These are phyloP conservation scores for Noctilio leporinus DNA, from an alignment of 2,113 vertebrate species.

Conservation along the genomic window DNA sequence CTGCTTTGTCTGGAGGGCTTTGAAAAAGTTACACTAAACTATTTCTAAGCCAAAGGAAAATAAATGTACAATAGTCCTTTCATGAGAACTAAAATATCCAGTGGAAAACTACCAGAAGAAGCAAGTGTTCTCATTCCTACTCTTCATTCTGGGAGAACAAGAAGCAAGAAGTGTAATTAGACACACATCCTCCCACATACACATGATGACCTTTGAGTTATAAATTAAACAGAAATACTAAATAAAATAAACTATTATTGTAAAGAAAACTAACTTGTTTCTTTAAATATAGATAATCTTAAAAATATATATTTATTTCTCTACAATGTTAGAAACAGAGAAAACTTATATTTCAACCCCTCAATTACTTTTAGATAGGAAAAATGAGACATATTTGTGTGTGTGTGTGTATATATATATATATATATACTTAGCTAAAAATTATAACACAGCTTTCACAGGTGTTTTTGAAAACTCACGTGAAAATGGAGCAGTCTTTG, in stretches of 20 bases:
- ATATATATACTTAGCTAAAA: neutral
- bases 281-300: neutral
- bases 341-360: neutral
- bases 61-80: constrained; percentile 17
- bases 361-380: neutral
- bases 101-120: constrained; percentile 41
- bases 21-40: constrained; percentile 37
- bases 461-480: neutral
- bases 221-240: constrained; percentile 17
- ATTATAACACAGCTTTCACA: neutral
- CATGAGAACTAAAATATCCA: constrained; percentile 10
- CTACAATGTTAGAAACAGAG: neutral
- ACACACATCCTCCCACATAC: fast-evolving
- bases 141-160: neutral
- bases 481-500: neutral
- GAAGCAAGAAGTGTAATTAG: neutral
- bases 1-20: constrained; percentile 44
- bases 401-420: neutral
- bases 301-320: neutral
- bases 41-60: constrained; percentile 44
- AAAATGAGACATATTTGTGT: neutral
- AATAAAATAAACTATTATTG: neutral
- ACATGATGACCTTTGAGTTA: neutral
- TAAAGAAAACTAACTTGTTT: neutral
- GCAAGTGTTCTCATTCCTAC: neutral